A percentile compares a stretch with the other conserved stretches of the same genome.
phyloP scores from a whole-genome alignment of 2,888 invertebrate species.

The Lepidocyrtinus sp. region DNA sequence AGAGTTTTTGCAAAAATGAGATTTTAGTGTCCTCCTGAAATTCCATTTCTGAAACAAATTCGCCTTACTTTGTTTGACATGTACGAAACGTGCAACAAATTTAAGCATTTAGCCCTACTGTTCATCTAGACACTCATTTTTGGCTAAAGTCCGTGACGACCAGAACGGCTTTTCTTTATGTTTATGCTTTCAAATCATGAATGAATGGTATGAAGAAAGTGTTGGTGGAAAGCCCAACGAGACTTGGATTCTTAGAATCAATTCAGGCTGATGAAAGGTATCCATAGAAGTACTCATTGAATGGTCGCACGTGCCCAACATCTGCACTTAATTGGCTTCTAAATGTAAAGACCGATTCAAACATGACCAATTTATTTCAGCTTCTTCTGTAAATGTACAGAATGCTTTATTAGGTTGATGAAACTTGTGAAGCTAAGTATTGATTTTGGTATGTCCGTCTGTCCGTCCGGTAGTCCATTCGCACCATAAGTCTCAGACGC shows the following conservation, averaged over 20 bases:
- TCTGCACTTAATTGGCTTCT: not conserved
- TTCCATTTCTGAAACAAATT: too few relatives aligned
- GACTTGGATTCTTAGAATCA: not conserved
- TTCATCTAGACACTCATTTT: not conserved
- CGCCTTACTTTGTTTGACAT: not conserved
- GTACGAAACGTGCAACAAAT: not conserved
- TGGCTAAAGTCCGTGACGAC: not conserved
- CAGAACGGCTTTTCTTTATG: not conserved
- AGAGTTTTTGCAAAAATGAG: not conserved
- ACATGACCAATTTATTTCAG: too few relatives aligned
- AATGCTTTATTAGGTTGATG: too few relatives aligned
- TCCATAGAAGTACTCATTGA: not conserved
- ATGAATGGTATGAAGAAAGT: too few relatives aligned
- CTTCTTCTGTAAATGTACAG: too few relatives aligned
- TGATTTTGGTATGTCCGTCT: too few relatives aligned
- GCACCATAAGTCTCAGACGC: too few relatives aligned
- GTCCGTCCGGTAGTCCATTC: too few relatives aligned
- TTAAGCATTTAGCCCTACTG: not conserved
- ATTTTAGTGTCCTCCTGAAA: too few relatives aligned
- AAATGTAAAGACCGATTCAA: not conserved
- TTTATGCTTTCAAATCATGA: not conserved
- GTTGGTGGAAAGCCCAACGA: too few relatives aligned
- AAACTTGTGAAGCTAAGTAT: too few relatives aligned
- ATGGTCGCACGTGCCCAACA: constrained; percentile 1
- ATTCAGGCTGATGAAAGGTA: not conserved